These are phyloP conservation scores for Rhagoletis zephyria DNA, from an alignment of 1,140 invertebrate genomes.

Conservation along the genomic window DNA sequence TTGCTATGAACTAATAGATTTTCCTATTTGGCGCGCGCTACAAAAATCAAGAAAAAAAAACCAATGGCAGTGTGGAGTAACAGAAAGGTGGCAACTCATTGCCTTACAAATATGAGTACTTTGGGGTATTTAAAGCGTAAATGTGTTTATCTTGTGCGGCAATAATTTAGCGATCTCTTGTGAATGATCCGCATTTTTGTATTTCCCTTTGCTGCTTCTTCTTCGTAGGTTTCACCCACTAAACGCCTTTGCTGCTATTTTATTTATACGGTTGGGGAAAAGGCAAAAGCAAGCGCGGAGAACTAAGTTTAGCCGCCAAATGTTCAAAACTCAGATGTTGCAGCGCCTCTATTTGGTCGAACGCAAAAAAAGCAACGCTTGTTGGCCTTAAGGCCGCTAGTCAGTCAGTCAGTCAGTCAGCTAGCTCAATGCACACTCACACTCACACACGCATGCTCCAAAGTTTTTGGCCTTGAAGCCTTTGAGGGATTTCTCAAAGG, in stretches of 20 bases:
- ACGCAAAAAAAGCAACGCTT: not conserved
- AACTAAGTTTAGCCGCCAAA: not conserved
- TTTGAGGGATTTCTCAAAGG: slow-evolving; percentile 47
- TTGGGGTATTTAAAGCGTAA: slow-evolving; percentile 52
- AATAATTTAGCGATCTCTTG: slow-evolving; percentile 45
- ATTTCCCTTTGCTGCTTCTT: not conserved
- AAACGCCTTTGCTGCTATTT: not conserved
- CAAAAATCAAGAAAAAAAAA: not conserved
- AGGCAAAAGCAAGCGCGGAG: not conserved
- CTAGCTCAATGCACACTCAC: not conserved
- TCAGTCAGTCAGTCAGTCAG: not conserved
- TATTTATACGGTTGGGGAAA: not conserved
- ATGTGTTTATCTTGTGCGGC: slow-evolving; percentile 52
- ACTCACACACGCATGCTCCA: not conserved
- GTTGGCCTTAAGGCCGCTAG: not conserved
- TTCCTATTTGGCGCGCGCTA: slow-evolving; percentile 33
- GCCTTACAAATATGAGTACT: slow-evolving; percentile 39
- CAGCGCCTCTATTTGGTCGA: no score
- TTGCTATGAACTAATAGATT: slow-evolving; percentile 16
- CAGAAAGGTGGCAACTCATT: not conserved
- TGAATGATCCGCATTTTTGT: not conserved
- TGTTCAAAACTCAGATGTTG: no score
- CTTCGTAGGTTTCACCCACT: slow-evolving; percentile 36
- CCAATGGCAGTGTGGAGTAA: not conserved
- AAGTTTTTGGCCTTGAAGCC: slow-evolving; percentile 52